phyloP scores from a whole-genome alignment of 2,113 vertebrate genomes.

The Dasyurus viverrinus region DNA sequence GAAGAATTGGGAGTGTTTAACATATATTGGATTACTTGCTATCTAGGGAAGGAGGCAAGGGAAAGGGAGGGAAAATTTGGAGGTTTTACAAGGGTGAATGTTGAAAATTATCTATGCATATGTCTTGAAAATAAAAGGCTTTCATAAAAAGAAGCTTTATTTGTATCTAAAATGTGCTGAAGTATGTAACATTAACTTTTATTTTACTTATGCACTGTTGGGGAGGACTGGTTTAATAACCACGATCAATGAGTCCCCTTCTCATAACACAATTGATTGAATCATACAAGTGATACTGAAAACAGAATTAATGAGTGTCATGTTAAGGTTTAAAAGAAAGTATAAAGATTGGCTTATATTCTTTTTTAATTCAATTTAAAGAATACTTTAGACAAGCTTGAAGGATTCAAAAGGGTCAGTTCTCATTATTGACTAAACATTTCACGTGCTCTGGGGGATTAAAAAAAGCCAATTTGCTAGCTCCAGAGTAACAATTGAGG shows the following conservation, averaged over 20 bases:
- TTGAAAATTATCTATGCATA: too few species aligned
- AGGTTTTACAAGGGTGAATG: too few species aligned
- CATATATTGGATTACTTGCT: too few species aligned
- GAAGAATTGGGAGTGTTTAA: too few species aligned
- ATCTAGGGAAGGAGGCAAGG: too few species aligned
- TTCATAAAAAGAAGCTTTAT: too few species aligned
- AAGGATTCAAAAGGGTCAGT: background rate
- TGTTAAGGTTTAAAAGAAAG: background rate
- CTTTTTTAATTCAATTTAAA: background rate
- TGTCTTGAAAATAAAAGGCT: too few species aligned
- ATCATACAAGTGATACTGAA: background rate
- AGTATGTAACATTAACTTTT: background rate
- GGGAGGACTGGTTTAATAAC: background rate
- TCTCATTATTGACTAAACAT: background rate
- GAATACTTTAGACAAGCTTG: background rate
- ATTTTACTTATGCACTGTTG: background rate
- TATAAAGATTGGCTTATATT: background rate
- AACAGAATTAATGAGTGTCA: background rate
- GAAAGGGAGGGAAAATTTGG: too few species aligned
- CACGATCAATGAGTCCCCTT: background rate
- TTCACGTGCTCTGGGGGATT: background rate
- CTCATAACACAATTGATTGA: background rate
- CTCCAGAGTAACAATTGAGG: background rate
- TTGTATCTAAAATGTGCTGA: background rate
- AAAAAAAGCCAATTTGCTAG: background rate